These are phyloP conservation scores for Rhaphigaster nebulosa DNA, from an alignment of 2,888 invertebrate species.

Conservation along the genomic window DNA sequence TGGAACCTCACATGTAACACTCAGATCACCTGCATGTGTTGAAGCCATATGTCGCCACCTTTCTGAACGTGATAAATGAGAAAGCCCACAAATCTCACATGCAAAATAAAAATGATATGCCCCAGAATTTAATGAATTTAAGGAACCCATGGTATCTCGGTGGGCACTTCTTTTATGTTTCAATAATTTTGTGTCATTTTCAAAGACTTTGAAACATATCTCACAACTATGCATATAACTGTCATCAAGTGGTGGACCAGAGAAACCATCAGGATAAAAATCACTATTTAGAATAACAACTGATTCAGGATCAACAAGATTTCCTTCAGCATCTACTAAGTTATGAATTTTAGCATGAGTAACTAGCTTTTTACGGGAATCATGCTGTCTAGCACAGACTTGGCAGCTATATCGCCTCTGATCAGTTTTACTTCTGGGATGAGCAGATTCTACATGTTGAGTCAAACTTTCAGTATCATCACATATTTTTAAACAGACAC, in stretches of 20 bases:
- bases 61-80: constrained; percentile 71
- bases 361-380: constrained; percentile 72
- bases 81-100: constrained; percentile 71
- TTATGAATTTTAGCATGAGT: constrained; percentile 74
- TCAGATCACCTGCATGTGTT: constrained; percentile 68
- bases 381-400: constrained; percentile 73
- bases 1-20: constrained; percentile 65
- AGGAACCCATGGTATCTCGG: constrained; percentile 62
- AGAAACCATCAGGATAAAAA: constrained; percentile 63
- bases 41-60: constrained; percentile 71
- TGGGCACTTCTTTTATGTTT: constrained; percentile 70
- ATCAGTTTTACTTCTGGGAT: constrained; percentile 66
- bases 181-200: constrained; percentile 70
- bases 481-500: constrained; percentile 73
- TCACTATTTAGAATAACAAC: constrained; percentile 67
- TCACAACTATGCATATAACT: constrained; percentile 68
- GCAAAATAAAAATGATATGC: constrained; percentile 66
- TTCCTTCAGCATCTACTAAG: constrained; percentile 68
- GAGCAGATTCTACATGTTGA: constrained; percentile 72
- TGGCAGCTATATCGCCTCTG: constrained; percentile 67
- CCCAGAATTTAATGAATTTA: constrained; percentile 57
- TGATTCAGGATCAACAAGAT: constrained; percentile 67
- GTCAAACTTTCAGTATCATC: constrained; percentile 70
- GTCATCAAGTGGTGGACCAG: constrained; percentile 60
- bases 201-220: constrained; percentile 70